These are phyloP conservation scores for Phalacrocorax brasilianus DNA, from an alignment of 2,113 vertebrate genomes.

Conservation along the genomic window DNA sequence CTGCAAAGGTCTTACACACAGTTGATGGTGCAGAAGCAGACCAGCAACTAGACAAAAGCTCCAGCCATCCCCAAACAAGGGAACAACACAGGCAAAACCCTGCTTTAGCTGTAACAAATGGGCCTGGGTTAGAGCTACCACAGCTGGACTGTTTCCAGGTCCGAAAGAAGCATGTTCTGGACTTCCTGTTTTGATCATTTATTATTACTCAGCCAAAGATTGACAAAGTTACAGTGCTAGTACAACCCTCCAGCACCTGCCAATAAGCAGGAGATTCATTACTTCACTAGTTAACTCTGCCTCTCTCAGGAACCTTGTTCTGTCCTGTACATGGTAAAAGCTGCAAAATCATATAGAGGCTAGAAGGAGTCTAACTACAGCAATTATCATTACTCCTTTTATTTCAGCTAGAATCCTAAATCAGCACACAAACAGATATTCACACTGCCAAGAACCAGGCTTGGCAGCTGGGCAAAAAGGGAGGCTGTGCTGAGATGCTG, in stretches of 20 bases:
- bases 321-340: not conserved
- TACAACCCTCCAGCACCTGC: slow-evolving; percentile 11
- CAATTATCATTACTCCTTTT: not conserved
- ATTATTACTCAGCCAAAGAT: not conserved
- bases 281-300: not conserved
- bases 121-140: not conserved
- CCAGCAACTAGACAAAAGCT: not conserved
- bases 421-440: not conserved
- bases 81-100: not conserved
- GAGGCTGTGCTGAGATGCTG: not conserved
- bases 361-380: not conserved
- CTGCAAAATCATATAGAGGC: not conserved
- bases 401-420: not conserved
- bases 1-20: not conserved
- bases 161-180: not conserved
- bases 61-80: not conserved
- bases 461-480: not conserved
- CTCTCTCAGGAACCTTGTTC: slow-evolving; percentile 1
- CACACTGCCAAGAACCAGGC: not conserved
- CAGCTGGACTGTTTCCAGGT: not conserved
- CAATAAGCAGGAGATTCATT: slow-evolving; percentile 10
- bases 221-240: not conserved
- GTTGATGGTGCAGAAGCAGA: not conserved
- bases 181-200: not conserved
- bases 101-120: not conserved